Conservation (phyloP, 1,140 invertebrate genomes). For the Drosophila pseudoobscura region DNA sequence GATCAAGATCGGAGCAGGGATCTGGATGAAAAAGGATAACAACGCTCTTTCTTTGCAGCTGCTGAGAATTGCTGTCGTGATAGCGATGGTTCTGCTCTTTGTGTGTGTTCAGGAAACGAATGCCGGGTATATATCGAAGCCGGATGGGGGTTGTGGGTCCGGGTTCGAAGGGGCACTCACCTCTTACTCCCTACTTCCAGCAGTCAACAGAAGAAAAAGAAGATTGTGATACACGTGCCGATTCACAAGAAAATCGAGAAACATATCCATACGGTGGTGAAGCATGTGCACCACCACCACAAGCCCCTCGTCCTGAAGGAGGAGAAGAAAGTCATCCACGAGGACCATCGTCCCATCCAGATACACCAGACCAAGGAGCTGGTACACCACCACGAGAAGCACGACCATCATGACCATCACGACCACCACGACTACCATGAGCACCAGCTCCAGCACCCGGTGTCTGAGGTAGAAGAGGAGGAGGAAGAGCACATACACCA, state of each 20-base stretch:
- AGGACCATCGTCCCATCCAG: constrained; percentile 75
- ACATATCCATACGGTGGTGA: constrained; percentile 77
- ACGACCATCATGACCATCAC: constrained; percentile 63
- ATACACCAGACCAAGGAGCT: constrained; percentile 78
- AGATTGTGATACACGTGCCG: constrained; percentile 81
- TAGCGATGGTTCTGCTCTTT: constrained; percentile 54
- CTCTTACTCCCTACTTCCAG: background rate
- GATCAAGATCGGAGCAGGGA: too few relatives aligned
- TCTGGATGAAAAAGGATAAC: background rate
- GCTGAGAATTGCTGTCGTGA: constrained; percentile 59
- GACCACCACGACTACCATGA: constrained; percentile 60
- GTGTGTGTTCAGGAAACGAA: constrained; percentile 61
- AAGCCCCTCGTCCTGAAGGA: constrained; percentile 81
- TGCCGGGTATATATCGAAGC: constrained; percentile 52
- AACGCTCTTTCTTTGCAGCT: constrained; percentile 30
- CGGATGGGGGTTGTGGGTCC: too few relatives aligned
- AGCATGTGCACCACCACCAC: constrained; percentile 82
- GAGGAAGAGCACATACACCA: constrained; percentile 80
- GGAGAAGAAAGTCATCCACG: constrained; percentile 79
- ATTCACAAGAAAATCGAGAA: constrained; percentile 81
- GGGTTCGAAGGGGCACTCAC: background rate
- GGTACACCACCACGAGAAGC: constrained; percentile 76
- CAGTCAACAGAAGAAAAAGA: constrained; percentile 79
- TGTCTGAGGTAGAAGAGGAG: constrained; percentile 51
- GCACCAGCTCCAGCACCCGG: constrained; percentile 53